Percentiles rank a stretch among this genome's conserved stretches.
Evolutionary conservation across 2,797 vertebrate genomes (phyloP).

Genomic region (Ispidina lecontei): DNA sequence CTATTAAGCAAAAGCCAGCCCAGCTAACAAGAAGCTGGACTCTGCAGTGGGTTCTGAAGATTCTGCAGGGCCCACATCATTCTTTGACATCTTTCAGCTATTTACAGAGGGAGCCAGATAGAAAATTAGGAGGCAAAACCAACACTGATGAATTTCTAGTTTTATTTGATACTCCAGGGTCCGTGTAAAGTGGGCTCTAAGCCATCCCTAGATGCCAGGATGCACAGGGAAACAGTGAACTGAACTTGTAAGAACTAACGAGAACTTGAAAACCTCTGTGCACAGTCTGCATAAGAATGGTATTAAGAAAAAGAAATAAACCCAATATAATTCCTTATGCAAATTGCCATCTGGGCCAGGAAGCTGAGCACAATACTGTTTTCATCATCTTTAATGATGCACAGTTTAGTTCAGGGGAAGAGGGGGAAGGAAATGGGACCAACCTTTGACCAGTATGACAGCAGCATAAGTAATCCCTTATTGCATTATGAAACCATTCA

Average conservation of each 20-base stretch:
- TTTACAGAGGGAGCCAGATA: neutral
- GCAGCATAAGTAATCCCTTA: conserved; percentile 45
- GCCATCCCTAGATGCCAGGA: neutral
- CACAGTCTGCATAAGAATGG: neutral
- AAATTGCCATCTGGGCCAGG: conserved; percentile 28
- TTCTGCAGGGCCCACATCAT: neutral
- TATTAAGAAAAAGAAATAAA: neutral
- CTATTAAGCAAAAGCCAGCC: neutral
- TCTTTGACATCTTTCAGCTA: neutral
- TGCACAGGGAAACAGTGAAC: neutral
- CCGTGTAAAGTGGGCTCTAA: neutral
- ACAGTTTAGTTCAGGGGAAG: conserved; percentile 25
- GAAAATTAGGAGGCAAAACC: neutral
- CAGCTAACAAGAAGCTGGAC: neutral
- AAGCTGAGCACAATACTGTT: conserved; percentile 22
- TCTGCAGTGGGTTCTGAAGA: neutral
- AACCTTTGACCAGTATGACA: conserved; percentile 52
- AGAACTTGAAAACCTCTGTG: conserved; percentile 4
- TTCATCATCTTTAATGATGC: conserved; percentile 44
- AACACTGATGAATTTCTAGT: neutral
- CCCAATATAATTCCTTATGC: conserved; percentile 19
- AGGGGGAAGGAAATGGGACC: conserved; percentile 30
- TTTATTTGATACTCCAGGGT: neutral
- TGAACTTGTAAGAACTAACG: neutral
- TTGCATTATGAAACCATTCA: conserved; percentile 48